Evolutionary conservation across 2,113 vertebrate species (phyloP), one percentile per base, ranked within the genome.

Genomic region (Scomber scombrus): DNA sequence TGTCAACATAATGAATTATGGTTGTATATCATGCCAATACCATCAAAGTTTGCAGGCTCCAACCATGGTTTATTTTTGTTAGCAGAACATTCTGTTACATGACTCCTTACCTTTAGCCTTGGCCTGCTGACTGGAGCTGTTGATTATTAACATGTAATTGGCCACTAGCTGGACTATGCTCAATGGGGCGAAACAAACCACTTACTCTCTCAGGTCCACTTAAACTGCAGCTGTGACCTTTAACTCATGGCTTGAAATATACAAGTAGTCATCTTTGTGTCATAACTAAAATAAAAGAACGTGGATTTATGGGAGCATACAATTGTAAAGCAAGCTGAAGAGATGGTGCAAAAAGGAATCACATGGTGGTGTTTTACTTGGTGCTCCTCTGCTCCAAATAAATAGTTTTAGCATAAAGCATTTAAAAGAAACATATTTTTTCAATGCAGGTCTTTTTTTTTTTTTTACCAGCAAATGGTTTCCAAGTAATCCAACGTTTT

Each of bases 141-240:
- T 93, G 86, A 93, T 92, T 78, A 90, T 94, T 95, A 93, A 94
- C 87, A 82, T 76, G 87, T 62, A 79, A 91, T 91, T 88, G 85
- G 72, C 82, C 16, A 75, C 84, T 46, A 70, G 75, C 85, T 74
- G 67, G 57, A 60, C 77, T 66, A 9, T 78, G 91, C 80, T 93
- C 85, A 94, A 87, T 89, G 92, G 81, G 23, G 88, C 46, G 23
- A 82, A 83, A 73, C 81, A 68, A 74, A 49, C 73, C 84, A 75
- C 80, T 83, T 82, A 78, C 5, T 74, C 72, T 74, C 19, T 60
- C 73, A 71, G 31, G 47, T 76, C 82, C 74, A 49, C 67, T 75
- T 82, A 82, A 92, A 92, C 85, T 88, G 91, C 78, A 61, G 52
- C 45, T 3, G 1, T 92, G 93, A 94, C 94, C 94, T 95, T 95